phyloP scores from a whole-genome alignment of 2,797 vertebrate genomes.

The Cynodonichthys magdalenae region DNA sequence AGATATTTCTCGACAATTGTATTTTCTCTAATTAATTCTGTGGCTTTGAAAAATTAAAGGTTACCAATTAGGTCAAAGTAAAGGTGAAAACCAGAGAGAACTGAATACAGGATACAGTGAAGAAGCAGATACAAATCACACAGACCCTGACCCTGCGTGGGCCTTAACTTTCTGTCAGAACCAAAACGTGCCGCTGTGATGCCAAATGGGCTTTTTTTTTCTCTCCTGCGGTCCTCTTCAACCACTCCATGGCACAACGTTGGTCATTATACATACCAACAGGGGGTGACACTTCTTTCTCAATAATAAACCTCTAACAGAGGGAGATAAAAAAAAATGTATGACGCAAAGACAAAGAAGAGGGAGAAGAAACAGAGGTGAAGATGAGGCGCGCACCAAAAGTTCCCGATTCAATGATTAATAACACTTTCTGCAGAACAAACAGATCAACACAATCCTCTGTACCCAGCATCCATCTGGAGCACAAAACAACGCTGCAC shows the following conservation, averaged over 20 bases:
- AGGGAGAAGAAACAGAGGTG: background rate
- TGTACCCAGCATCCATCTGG: slow-evolving; percentile 12
- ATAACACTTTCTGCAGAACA: slow-evolving; percentile 6
- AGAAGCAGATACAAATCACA: too few relatives aligned
- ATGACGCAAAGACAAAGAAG: slow-evolving; percentile 7
- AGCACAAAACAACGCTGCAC: slow-evolving; percentile 29
- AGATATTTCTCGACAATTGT: too few relatives aligned
- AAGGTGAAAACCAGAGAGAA: background rate
- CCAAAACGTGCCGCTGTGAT: slow-evolving; percentile 75
- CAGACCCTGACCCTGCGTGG: slow-evolving; percentile 74
- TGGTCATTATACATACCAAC: slow-evolving; percentile 83
- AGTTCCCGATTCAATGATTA: slow-evolving; percentile 4
- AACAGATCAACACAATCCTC: slow-evolving; percentile 18
- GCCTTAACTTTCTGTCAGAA: slow-evolving; percentile 40
- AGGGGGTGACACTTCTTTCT: slow-evolving; percentile 81
- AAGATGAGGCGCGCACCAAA: background rate
- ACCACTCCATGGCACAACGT: slow-evolving; percentile 69
- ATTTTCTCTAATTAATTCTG: too few relatives aligned
- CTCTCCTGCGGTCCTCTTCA: slow-evolving; percentile 70
- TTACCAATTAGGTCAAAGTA: background rate
- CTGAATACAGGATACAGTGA: too few relatives aligned
- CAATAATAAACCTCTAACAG: slow-evolving; percentile 77
- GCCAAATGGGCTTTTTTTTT: slow-evolving; percentile 81
- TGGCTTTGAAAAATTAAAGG: too few relatives aligned
- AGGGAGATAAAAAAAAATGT: slow-evolving; percentile 31